A percentile compares a stretch with the other conserved stretches of the same genome.
Evolutionary conservation across 2,888 invertebrate genomes (phyloP).

Genomic region (Macropis europaea): DNA sequence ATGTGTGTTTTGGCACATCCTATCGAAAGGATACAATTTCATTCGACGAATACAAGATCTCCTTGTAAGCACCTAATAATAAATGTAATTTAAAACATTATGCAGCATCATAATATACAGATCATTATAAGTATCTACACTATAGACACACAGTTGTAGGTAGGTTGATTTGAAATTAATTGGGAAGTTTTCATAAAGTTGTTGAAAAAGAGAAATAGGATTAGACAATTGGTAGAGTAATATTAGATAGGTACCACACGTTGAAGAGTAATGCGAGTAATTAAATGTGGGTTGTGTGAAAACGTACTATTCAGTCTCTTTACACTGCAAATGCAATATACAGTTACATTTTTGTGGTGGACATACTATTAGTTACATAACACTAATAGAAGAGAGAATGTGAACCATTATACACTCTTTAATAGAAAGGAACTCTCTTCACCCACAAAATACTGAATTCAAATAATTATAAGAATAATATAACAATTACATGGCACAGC

Average conservation of each 20-base stretch:
- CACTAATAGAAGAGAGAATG: not conserved
- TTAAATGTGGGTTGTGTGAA: not conserved
- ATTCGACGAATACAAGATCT: slow-evolving; percentile 8
- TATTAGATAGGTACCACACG: not conserved
- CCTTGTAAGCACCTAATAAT: slow-evolving; percentile 11
- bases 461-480: not conserved
- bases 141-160: slow-evolving; percentile 2
- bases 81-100: slow-evolving; percentile 6
- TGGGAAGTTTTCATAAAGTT: not conserved
- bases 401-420: not conserved
- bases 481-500: no score
- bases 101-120: not conserved
- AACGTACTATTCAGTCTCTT: not conserved
- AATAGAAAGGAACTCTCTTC: not conserved
- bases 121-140: slow-evolving; percentile 7
- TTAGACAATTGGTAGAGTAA: slow-evolving; percentile 3
- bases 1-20: not conserved
- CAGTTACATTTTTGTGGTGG: not conserved
- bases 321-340: not conserved
- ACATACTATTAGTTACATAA: not conserved
- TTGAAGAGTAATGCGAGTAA: slow-evolving; percentile 29
- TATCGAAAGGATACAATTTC: slow-evolving; percentile 2
- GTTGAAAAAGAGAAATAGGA: not conserved
- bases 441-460: not conserved
- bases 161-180: not conserved